phyloP scores from a whole-genome alignment of 2,888 invertebrate genomes.

The Busseola fusca region DNA sequence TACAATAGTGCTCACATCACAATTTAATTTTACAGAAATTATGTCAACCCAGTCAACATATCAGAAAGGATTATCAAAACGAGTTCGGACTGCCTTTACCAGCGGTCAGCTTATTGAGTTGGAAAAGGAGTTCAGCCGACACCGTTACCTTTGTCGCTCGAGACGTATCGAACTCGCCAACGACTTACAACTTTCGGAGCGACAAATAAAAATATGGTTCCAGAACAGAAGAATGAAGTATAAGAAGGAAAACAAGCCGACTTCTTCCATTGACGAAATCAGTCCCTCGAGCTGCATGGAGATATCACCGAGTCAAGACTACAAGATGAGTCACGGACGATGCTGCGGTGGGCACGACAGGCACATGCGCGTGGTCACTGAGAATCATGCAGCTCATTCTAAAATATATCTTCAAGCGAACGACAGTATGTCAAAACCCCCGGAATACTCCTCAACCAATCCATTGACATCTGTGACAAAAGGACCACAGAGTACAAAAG shows the following conservation, averaged over 20 bases:
- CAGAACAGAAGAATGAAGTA: too few species aligned
- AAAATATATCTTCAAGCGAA: conserved; percentile 79
- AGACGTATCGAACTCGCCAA: conserved; percentile 93
- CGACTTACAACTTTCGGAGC: too few species aligned
- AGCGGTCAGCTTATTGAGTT: conserved; percentile 93
- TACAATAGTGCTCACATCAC: too few species aligned
- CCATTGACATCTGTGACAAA: conserved; percentile 81
- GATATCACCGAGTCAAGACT: conserved; percentile 81
- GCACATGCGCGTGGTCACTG: conserved; percentile 80
- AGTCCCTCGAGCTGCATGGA: conserved; percentile 83
- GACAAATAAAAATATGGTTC: too few species aligned
- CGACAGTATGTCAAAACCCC: conserved; percentile 75
- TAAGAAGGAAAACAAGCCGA: conserved; percentile 90
- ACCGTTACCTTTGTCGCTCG: conserved; percentile 93
- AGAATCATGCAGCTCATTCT: conserved; percentile 80
- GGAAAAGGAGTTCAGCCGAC: conserved; percentile 93
- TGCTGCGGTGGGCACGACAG: conserved; percentile 85
- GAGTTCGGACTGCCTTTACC: conserved; percentile 94
- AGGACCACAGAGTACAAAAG: conserved; percentile 77
- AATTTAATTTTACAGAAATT: conserved; percentile 74
- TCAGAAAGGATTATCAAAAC: conserved; percentile 89
- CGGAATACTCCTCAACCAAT: conserved; percentile 78
- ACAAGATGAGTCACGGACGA: conserved; percentile 83
- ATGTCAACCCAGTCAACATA: conserved; percentile 81
- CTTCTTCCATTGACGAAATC: conserved; percentile 82